Percentiles rank a stretch among this genome's conserved stretches.
Conservation (phyloP, 2,888 invertebrate genomes). For the Strigamia transsilvanica region DNA sequence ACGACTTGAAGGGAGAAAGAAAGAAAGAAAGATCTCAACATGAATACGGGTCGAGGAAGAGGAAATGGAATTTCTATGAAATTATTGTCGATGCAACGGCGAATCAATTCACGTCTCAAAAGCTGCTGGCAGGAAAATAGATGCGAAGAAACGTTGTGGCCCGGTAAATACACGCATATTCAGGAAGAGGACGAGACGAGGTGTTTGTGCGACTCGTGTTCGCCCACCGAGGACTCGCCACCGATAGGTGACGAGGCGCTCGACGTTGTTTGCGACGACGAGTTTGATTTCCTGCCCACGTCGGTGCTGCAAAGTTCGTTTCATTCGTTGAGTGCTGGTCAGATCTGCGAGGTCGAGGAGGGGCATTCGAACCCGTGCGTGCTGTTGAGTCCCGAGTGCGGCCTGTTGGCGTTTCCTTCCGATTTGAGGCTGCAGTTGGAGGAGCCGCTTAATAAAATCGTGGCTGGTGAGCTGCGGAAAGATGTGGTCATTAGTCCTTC, state of each 20-base stretch:
- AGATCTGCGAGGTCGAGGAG: neutral
- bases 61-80: slow-evolving; percentile 5
- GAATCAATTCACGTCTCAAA: slow-evolving; percentile 2
- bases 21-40: neutral
- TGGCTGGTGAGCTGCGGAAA: neutral
- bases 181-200: neutral
- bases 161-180: neutral
- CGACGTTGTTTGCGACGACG: slow-evolving; percentile 4
- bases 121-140: neutral
- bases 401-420: slow-evolving; percentile 1
- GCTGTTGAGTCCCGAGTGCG: neutral
- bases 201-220: slow-evolving; percentile 12
- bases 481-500: slow-evolving; percentile 10
- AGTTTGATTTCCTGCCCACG: neutral
- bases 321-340: neutral
- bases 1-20: neutral
- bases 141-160: slow-evolving; percentile 2
- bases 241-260: neutral
- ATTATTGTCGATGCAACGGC: slow-evolving; percentile 20
- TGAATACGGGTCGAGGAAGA: slow-evolving; percentile 9
- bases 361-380: neutral
- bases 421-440: slow-evolving; percentile 2
- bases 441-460: neutral
- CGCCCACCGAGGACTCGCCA: slow-evolving; percentile 1
- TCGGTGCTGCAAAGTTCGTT: neutral